These are phyloP conservation scores for Zophobas morio DNA, from an alignment of 1,140 invertebrate genomes.

Conservation along the genomic window DNA sequence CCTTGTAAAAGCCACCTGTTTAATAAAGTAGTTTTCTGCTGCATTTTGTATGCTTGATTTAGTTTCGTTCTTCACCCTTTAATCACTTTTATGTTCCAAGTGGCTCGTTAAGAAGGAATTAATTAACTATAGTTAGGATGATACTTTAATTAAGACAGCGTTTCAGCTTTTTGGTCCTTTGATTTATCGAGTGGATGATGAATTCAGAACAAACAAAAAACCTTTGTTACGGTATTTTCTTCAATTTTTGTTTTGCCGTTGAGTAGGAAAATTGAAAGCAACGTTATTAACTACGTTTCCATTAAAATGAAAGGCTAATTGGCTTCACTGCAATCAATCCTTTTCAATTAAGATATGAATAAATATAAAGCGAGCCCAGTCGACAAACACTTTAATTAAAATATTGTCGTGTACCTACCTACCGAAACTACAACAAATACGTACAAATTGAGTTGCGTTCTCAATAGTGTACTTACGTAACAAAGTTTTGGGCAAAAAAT, in stretches of 20 bases:
- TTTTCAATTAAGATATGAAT: conserved; percentile 24
- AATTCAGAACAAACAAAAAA: conserved; percentile 26
- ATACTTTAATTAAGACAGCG: conserved; percentile 34
- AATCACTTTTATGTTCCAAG: conserved; percentile 38
- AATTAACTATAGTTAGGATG: conserved; percentile 31
- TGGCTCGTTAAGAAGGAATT: conserved; percentile 37
- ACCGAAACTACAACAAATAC: too few species aligned
- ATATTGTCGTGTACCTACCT: neutral
- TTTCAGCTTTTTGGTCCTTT: conserved; percentile 16
- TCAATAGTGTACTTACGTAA: too few species aligned
- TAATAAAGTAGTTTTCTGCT: conserved; percentile 7
- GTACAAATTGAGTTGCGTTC: too few species aligned
- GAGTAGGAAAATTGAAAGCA: conserved; percentile 10
- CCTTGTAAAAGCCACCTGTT: conserved; percentile 3
- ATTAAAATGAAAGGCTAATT: conserved; percentile 14
- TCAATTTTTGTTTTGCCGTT: neutral
- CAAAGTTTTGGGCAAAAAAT: too few species aligned
- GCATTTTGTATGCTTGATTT: conserved; percentile 27
- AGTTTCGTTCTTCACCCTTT: conserved; percentile 23
- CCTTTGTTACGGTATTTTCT: conserved; percentile 7
- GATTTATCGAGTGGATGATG: conserved; percentile 31
- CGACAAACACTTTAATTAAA: conserved; percentile 6
- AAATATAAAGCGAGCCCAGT: neutral
- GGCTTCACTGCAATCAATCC: conserved; percentile 16
- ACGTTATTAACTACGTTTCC: conserved; percentile 23